Conservation (phyloP, 1,140 invertebrate genomes). For the Micrasema minimum region DNA sequence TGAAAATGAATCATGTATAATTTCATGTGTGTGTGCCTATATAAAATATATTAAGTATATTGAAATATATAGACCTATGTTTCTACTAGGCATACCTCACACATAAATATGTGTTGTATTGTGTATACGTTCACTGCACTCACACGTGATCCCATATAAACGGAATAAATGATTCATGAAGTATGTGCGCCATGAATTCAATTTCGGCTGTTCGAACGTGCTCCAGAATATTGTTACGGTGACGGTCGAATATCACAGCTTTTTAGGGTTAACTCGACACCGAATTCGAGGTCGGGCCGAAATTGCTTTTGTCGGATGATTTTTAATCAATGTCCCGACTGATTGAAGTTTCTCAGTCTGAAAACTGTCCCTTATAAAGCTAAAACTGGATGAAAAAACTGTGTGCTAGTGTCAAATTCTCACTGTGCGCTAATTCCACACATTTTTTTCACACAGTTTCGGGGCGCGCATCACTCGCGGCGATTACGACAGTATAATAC, state of each 20-base stretch:
- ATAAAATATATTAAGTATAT: too few relatives aligned
- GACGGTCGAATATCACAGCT: conserved; percentile 13
- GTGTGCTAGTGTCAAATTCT: too few relatives aligned
- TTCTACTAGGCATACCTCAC: background rate
- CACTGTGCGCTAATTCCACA: too few relatives aligned
- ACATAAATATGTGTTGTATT: background rate
- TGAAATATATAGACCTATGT: conserved; percentile 11
- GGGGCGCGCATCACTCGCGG: too few relatives aligned
- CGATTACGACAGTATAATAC: too few relatives aligned
- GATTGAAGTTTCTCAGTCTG: background rate
- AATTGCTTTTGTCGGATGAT: background rate
- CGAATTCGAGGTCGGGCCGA: background rate
- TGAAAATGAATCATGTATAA: too few relatives aligned
- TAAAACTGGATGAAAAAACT: too few relatives aligned
- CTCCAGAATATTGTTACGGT: conserved; percentile 25
- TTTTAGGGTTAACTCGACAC: conserved; percentile 15
- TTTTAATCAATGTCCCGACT: background rate
- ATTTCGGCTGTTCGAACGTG: conserved; percentile 31
- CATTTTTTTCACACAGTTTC: too few relatives aligned
- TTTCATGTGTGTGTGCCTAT: too few relatives aligned
- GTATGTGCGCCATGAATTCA: conserved; percentile 33
- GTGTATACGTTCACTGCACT: conserved; percentile 2
- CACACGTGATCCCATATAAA: conserved; percentile 34
- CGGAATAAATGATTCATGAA: conserved; percentile 42
- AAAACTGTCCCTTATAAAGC: background rate